phyloP scores from a whole-genome alignment of 1,140 invertebrate species.

The Aphaenogaster ashmeadi region DNA sequence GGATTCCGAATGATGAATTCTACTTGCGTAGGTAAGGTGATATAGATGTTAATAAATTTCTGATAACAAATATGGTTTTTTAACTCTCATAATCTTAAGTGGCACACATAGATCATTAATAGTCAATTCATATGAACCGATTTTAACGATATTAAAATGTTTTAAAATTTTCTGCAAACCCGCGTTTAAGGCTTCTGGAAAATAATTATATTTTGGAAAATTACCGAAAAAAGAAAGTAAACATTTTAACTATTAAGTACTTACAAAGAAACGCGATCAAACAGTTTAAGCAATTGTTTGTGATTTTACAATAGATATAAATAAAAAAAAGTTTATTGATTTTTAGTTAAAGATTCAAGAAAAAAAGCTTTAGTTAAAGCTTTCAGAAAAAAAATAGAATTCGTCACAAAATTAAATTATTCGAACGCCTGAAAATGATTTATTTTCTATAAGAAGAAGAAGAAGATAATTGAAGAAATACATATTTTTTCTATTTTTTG shows the following conservation, averaged over 20 bases:
- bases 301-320: neutral
- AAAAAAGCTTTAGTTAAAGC: neutral
- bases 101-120: neutral
- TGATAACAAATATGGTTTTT: neutral
- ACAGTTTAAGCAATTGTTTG: neutral
- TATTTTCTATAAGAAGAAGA: neutral
- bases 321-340: neutral
- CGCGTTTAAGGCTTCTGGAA: neutral
- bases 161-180: neutral
- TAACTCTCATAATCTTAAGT: neutral
- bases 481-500: neutral
- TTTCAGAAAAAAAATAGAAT: neutral
- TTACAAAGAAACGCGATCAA: neutral
- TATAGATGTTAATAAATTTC: neutral
- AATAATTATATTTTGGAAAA: neutral
- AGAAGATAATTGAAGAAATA: neutral
- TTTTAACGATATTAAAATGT: neutral
- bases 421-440: neutral
- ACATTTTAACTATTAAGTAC: neutral
- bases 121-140: neutral
- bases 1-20: conserved; percentile 84
- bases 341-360: neutral
- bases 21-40: conserved; percentile 80
- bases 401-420: neutral
- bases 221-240: neutral